Base-by-base conservation (phyloP, 2,888 invertebrate genomes). In the Icerya purchasi region DNA sequence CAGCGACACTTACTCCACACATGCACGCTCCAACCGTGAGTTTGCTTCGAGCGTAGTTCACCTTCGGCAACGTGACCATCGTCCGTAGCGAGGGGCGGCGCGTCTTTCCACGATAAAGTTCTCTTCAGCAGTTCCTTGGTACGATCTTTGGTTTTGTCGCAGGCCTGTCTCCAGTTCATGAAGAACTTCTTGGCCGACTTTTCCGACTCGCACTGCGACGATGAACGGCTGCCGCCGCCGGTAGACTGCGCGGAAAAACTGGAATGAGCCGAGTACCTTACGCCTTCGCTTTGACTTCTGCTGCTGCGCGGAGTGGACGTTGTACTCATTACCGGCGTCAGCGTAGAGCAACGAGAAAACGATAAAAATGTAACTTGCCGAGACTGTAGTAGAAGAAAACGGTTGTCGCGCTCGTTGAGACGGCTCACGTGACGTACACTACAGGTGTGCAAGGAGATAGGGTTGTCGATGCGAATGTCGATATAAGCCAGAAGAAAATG, bases 131-230 rank as follows among this genome's bases (percentile, higher is more conserved):
- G 73, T 67, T 84, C 84, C 67, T 81, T 82, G 2, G 84, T 84
- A 68, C 79, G 78, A 68, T 83, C 83, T 68, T 80, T 81, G 23
- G 84, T 84, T 68, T 81, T 79, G 70, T 83, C 84, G 71, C 84
- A 84, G 67, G 83, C 84, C 66, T 81, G 80, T 65, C 77, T 76
- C 83, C 83, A 84, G 68, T 83, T 83, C 5, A 80, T 76, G 69
- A 84, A 60, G 53, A 60, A 60, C 51, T 60, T 82, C 53, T 53
- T 53, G 22, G 55, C 23, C 23, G 60, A 56, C 21, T 60, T 60
- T 21, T 60, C 60, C 19, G 14, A 2, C 5, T 14, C 21, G 21
- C 10, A 56, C 2, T 60, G 56, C 22, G 23, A 21, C 5, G 8
- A 36, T 14, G 36, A 36, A n/a, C n/a, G n/a, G n/a, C n/a, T n/a